A percentile compares a stretch with the other conserved stretches of the same genome.
phyloP scores from a whole-genome alignment of 2,888 invertebrate species.

The Cremastinae sp. region DNA sequence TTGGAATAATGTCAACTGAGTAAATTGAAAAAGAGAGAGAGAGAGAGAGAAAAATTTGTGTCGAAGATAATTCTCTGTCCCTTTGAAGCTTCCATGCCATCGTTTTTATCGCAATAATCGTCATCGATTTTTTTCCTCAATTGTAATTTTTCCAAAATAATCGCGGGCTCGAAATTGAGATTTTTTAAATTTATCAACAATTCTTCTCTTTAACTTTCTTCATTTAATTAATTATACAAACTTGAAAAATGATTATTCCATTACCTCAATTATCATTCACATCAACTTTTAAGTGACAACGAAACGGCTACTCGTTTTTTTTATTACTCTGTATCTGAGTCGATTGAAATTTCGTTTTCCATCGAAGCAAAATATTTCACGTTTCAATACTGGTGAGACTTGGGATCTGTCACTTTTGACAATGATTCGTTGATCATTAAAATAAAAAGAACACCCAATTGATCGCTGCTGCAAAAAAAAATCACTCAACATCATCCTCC shows the following conservation, averaged over 20 bases:
- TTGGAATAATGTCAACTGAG: conserved; percentile 57
- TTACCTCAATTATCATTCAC: conserved; percentile 30
- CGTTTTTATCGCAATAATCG: background rate
- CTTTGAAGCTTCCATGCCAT: conserved; percentile 27
- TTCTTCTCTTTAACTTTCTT: background rate
- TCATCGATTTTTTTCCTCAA: background rate
- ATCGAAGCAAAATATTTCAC: background rate
- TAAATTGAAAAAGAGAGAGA: conserved; percentile 36
- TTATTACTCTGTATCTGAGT: too few relatives aligned
- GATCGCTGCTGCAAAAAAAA: conserved; percentile 2
- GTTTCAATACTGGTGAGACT: too few relatives aligned
- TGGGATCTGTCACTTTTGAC: too few relatives aligned
- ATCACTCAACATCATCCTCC: background rate
- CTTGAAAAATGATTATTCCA: conserved; percentile 51
- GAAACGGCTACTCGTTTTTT: conserved; percentile 22
- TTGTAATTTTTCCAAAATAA: conserved; percentile 1
- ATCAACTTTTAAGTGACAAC: conserved; percentile 35
- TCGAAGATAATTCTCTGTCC: conserved; percentile 44
- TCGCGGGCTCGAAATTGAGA: background rate
- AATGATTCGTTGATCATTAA: conserved; percentile 15
- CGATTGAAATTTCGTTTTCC: conserved; percentile 8
- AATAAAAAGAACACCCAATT: conserved; percentile 47
- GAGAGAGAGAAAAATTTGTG: conserved; percentile 14
- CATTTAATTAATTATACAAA: conserved; percentile 36
- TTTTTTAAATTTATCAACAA: conserved; percentile 17